Evolutionary conservation across 2,797 vertebrate genomes (phyloP), one percentile per base, ranked within the genome.

Genomic region (Sphaeramia orbicularis): DNA sequence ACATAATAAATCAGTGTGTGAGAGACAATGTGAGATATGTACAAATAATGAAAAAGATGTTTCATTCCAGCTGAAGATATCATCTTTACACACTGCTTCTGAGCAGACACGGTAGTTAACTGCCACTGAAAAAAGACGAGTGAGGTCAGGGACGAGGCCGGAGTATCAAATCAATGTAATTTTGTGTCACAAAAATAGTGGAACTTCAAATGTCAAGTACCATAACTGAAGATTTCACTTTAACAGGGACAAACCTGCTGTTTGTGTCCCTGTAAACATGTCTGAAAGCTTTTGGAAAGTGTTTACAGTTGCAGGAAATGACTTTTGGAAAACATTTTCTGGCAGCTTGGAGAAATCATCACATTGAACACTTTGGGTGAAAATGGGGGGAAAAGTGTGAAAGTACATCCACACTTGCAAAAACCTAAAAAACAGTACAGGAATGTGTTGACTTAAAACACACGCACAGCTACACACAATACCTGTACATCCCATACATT

Each of bases 121-220:
- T 44, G 21, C 59, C 50, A 14, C 9, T 42, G n/a, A 47, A 15
- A 67, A 45, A 48, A 19, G 3, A 41, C 4, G 37, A 43, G 65
- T 42, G 51, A 36, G 7, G 60, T 8, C 18, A 10, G 18, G 36
- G 44, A 48, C 60, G n/a, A 62, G 45, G 15, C 15, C 36, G 14
- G 30, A 59, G 47, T 51, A 38, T 59, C 37, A 65, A 62, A 74
- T 68, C 55, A 50, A 6, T 54, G 67, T 66, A 8, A 71, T 78
- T 84, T 53, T 43, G 24, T 60, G 56, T 68, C 74, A 79, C 30
- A 14, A 15, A 55, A 30, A 62, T 32, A 54, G 41, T 59, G 14
- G 42, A 41, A 58, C 65, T 76, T 42, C 56, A 73, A 74, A 62
- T 54, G 48, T 76, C 57, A 66, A 38, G 32, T 37, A 50, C 21